Conservation (phyloP, 2,113 vertebrate genomes). For the Carassius auratus region DNA sequence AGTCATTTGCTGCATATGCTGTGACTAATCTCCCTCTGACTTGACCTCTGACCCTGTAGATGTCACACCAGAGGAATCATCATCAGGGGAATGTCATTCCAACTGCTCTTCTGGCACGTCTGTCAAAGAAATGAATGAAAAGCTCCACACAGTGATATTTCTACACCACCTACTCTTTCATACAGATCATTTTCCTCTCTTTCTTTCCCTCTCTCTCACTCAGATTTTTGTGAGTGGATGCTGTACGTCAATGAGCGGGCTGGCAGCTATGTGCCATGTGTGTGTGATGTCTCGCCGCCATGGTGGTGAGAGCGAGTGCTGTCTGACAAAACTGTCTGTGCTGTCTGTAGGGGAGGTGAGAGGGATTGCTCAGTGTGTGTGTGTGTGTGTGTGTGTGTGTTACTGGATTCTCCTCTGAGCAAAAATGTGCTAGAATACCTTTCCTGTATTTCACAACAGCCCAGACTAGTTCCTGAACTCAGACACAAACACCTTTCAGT, state of each 20-base stretch:
- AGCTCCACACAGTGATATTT: conserved; percentile 15
- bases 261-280: conserved; percentile 56
- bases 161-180: conserved; percentile 9
- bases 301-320: conserved; percentile 39
- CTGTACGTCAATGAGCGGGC: conserved; percentile 40
- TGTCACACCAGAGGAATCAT: conserved; percentile 5
- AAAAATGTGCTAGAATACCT: conserved; percentile 1
- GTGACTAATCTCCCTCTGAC: conserved; percentile 11
- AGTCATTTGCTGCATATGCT: not conserved
- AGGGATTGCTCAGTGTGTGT: conserved; percentile 37
- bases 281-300: conserved; percentile 48
- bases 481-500: not conserved
- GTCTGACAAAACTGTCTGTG: conserved; percentile 50
- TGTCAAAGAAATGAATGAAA: conserved; percentile 46
- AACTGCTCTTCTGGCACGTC: not conserved
- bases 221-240: conserved; percentile 15
- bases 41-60: not conserved
- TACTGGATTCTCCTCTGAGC: not conserved
- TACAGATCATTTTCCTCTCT: conserved; percentile 25
- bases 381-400: not conserved
- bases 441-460: conserved; percentile 40
- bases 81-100: conserved; percentile 20
- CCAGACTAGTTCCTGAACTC: not conserved
- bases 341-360: conserved; percentile 42
- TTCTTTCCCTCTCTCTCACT: not conserved